Base-by-base conservation (phyloP, 2,797 vertebrate species). In the Carcharodon carcharias region DNA sequence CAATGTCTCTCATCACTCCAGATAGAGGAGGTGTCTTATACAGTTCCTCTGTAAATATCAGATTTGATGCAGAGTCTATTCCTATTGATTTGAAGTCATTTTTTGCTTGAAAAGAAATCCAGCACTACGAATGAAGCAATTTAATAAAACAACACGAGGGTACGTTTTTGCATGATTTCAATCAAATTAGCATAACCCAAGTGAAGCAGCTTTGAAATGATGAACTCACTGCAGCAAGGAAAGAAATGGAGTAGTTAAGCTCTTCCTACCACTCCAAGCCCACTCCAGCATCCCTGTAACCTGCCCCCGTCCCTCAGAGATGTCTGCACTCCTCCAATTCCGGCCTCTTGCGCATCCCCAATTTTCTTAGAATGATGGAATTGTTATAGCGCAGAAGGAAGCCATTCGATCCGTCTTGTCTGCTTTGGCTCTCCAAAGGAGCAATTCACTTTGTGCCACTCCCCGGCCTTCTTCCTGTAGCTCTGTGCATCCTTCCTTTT, bases 21-120 rank as follows among this genome's bases (percentile, higher is more conserved):
- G 45, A 23, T 45, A 50, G 61, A 67, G 58, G n/a, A 14, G 5
- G 6, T 40, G n/a, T 40, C 91, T 93, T 21, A 40, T 45, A 26
- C 18, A 67, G 40, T 40, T 67, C 26, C 61, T 93, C n/a, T 67
- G n/a, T 93, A 63, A 93, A 93, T 45, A 67, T n/a, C 45, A 85
- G 45, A 50, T 50, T 50, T 85, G 82, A 67, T 67, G 61, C n/a
- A 45, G 61, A 21, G n/a, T 65, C 61, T 93, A 45, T 93, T 65
- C 63, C 91, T 93, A 12, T 93, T 93, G 61, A 93, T 93, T 93
- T 93, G 18, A 93, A 93, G n/a, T 93, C n/a, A 93, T 93, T 93
- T 93, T 93, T 67, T 61, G 63, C 91, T 67, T 11, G 91, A 93
- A 93, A 93, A 40, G 91, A 26, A 65, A 93, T 67, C 91, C 91